Evolutionary conservation across 2,113 vertebrate species (phyloP).

Genomic region (Syrmaticus mikado): DNA sequence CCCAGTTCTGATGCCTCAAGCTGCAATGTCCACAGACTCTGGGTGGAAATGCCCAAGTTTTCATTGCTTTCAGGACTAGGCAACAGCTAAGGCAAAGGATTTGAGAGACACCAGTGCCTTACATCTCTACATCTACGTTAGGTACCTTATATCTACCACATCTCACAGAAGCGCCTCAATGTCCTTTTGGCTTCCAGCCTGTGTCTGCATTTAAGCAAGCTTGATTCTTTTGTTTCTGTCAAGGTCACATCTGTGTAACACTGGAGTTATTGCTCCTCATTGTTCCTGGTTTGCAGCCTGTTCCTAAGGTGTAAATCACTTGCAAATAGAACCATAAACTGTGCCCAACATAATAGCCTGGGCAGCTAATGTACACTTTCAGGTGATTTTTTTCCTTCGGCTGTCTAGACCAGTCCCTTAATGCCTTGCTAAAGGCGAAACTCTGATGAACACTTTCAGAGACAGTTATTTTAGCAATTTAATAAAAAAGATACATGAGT

Average conservation of each 20-base stretch:
- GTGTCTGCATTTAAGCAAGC: neutral
- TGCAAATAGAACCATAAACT: constrained; percentile 40
- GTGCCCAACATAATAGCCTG: neutral
- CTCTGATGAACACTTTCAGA: neutral
- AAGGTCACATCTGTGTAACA: constrained; percentile 14
- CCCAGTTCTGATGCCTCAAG: accelerated
- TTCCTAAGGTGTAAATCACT: constrained; percentile 29
- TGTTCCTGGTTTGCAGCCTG: neutral
- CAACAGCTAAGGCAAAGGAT: neutral
- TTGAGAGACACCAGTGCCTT: neutral
- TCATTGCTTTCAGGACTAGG: neutral
- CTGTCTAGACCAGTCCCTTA: constrained; percentile 14
- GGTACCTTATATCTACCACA: neutral
- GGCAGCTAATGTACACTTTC: neutral
- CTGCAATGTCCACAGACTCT: accelerated
- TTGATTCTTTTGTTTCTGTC: neutral
- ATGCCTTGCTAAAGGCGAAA: constrained; percentile 12
- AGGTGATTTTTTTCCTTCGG: neutral
- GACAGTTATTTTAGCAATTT: constrained; percentile 35
- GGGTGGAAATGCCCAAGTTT: neutral
- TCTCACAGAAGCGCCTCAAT: neutral
- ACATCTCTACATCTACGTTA: neutral
- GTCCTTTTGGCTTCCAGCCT: neutral
- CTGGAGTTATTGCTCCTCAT: neutral
- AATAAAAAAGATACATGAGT: neutral